Base-by-base conservation (phyloP, 1,140 invertebrate genomes). In the Aphaenogaster floridana region DNA sequence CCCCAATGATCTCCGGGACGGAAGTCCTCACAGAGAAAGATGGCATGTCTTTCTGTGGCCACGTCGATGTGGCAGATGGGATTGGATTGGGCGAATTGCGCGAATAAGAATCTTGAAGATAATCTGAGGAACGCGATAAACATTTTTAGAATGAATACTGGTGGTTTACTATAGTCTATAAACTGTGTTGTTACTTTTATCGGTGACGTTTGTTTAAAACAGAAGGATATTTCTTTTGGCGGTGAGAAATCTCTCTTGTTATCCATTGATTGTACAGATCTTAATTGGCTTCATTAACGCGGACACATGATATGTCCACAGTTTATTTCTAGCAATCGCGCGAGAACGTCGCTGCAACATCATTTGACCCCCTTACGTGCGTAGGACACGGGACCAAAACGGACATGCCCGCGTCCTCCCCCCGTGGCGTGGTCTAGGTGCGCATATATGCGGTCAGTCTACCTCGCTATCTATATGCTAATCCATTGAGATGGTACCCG, bases 381-480 rank as follows among this genome's bases (percentile, higher is more conserved):
- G 80, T 74, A 88, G 90, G 89, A 93, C 89, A 90, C 87, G 89
- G 88, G 90, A 93, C 91, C 81, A 92, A 93, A 93, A 94, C 86
- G 91, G 93, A 94, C 93, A 92, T 89, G 90, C 87, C 81, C 76
- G 80, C 85, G 85, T 71, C 77, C 85, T 80, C 86, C 80, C 68
- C n/a, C 63, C 48, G 64, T 81, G 68, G 88, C 89, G 90, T 93
- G 91, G 91, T 93, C 93, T 94, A 94, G 89, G 90, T 90, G 71
- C 90, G 80, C 80, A 91, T 92, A 93, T 94, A 94, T 94, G 92
- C 91, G 92, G 91, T 94, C 93, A 94, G 92, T 92, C 93, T 92
- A 93, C 91, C 90, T 93, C 88, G 94, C 94, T 95, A 95, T 95
- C 95, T 95, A 95, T 95, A 95, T 95, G 95, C 95, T 95, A 95